phyloP scores from a whole-genome alignment of 1,140 invertebrate species.

The Branchinecta lindahli region DNA sequence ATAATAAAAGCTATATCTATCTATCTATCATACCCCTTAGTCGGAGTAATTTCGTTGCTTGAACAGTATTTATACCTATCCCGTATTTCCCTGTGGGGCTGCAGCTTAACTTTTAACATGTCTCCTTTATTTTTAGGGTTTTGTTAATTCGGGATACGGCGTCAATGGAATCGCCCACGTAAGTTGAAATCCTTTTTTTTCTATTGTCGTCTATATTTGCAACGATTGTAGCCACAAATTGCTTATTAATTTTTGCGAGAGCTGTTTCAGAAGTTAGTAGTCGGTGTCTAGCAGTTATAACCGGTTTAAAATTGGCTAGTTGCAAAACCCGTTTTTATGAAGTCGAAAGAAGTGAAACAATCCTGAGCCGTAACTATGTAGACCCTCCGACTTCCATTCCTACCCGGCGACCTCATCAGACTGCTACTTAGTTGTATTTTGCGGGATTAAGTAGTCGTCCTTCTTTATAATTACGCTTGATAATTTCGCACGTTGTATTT shows the following conservation, averaged over 20 bases:
- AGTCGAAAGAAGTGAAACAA: constrained; percentile 14
- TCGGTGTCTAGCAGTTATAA: neutral
- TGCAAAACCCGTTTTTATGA: neutral
- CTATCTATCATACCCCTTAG: too few relatives aligned
- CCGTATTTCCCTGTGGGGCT: too few relatives aligned
- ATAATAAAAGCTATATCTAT: too few relatives aligned
- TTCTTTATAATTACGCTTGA: too few relatives aligned
- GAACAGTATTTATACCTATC: too few relatives aligned
- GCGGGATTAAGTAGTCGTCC: too few relatives aligned
- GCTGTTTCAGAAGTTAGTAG: constrained; percentile 13
- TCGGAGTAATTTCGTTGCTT: too few relatives aligned
- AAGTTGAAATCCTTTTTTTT: constrained; percentile 35
- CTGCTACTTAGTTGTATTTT: too few relatives aligned
- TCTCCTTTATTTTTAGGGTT: constrained; percentile 49
- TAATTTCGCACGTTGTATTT: too few relatives aligned
- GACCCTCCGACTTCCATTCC: neutral
- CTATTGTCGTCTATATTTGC: constrained; percentile 22
- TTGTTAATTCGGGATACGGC: constrained; percentile 91
- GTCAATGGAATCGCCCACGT: constrained; percentile 90
- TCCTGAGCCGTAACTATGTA: constrained; percentile 19
- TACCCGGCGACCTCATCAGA: too few relatives aligned
- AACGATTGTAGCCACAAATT: constrained; percentile 17
- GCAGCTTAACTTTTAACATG: neutral
- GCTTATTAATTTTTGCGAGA: constrained; percentile 19
- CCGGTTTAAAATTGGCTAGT: neutral